Evolutionary conservation across 2,888 invertebrate species (phyloP).

Genomic region (Pantelozetes paolii): DNA sequence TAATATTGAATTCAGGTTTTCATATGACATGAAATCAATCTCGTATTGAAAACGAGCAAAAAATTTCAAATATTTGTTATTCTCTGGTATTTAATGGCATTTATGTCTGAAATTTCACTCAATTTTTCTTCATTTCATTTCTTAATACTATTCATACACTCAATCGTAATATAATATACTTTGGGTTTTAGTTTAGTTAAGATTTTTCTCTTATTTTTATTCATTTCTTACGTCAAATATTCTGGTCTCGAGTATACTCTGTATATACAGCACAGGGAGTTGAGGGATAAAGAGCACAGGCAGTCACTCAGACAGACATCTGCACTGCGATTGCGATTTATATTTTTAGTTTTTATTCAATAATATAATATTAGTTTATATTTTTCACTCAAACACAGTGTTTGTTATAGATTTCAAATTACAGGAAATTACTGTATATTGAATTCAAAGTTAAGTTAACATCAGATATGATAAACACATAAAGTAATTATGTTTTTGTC

Average conservation of each 20-base stretch:
- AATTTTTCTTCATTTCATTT: too few relatives aligned
- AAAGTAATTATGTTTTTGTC: slow-evolving; percentile 27
- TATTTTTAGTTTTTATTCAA: slow-evolving; percentile 11
- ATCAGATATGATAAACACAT: not conserved
- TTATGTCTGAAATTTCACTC: too few relatives aligned
- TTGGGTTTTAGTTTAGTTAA: not conserved
- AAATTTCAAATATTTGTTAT: too few relatives aligned
- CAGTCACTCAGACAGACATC: slow-evolving; percentile 20
- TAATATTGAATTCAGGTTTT: too few relatives aligned
- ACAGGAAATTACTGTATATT: slow-evolving; percentile 28
- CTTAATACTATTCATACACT: not conserved
- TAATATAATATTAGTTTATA: not conserved
- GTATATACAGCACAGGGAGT: not conserved
- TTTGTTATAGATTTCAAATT: slow-evolving; percentile 33
- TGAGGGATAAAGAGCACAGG: too few relatives aligned
- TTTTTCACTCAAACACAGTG: not conserved
- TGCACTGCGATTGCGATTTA: slow-evolving; percentile 17
- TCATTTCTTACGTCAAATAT: slow-evolving; percentile 8
- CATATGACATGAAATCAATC: too few relatives aligned
- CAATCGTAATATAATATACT: not conserved
- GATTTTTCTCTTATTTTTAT: not conserved
- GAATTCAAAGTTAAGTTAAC: not conserved
- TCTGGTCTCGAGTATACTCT: not conserved
- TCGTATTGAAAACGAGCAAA: too few relatives aligned
- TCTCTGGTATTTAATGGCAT: too few relatives aligned